A percentile compares a stretch with the other conserved stretches of the same genome.
These are phyloP conservation scores for Galleria mellonella DNA, from an alignment of 1,140 invertebrate genomes.

Conservation along the genomic window DNA sequence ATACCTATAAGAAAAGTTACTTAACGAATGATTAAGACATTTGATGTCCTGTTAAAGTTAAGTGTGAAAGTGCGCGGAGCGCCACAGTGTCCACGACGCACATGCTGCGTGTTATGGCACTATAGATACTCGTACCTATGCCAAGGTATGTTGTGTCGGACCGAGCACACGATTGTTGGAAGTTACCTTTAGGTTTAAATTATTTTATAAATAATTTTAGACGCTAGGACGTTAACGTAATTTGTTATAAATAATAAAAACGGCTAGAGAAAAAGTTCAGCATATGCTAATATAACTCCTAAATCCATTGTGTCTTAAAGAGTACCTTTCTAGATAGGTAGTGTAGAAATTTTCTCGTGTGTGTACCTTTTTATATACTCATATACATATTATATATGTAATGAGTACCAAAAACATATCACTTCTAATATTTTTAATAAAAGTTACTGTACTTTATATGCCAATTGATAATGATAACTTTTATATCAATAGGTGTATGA, in stretches of 20 bases:
- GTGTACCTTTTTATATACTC: conserved; percentile 17
- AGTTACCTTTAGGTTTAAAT: conserved; percentile 72
- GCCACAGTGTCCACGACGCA: background rate
- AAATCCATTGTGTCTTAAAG: conserved; percentile 65
- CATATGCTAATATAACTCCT: conserved; percentile 38
- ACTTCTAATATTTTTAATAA: conserved; percentile 15
- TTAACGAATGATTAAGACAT: conserved; percentile 39
- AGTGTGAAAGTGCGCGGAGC: conserved; percentile 7
- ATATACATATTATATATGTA: conserved; percentile 24
- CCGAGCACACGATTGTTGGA: conserved; percentile 38
- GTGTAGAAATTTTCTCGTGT: conserved; percentile 29
- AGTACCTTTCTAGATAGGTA: conserved; percentile 67
- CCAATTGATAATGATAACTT: too few relatives aligned
- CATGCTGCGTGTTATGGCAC: background rate
- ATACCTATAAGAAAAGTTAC: conserved; percentile 37
- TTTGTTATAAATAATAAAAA: conserved; percentile 57
- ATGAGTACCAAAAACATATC: conserved; percentile 38
- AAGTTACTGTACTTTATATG: conserved; percentile 2
- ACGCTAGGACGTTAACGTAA: conserved; percentile 57
- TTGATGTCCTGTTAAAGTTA: conserved; percentile 43
- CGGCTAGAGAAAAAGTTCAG: conserved; percentile 67
- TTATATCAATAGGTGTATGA: too few relatives aligned
- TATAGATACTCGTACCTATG: background rate
- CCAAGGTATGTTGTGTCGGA: conserved; percentile 5
- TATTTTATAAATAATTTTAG: conserved; percentile 61